Evolutionary conservation across 1,140 invertebrate genomes (phyloP), one percentile per base, ranked within the genome.

Genomic region (Hylaeus volcanicus): DNA sequence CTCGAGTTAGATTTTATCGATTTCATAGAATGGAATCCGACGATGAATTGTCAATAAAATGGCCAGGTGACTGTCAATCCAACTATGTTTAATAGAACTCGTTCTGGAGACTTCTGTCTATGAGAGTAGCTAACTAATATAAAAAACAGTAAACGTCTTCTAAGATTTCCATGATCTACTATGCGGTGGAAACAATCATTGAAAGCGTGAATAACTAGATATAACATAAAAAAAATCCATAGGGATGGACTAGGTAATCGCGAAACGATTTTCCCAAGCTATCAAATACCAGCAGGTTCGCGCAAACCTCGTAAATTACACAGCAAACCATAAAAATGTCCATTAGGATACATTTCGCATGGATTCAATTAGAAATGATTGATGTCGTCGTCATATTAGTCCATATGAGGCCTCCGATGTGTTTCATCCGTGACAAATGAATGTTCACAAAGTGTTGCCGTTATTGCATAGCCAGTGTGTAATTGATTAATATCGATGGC

Each of bases 281-380:
- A 12, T 53, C 11, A 53, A 53, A 53, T 53, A 53, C 51, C 2
- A 3, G 2, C 37, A 41, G 4, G 5, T 9, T 39, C 48, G 3
- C 5, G 4, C 26, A 4, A 37, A 56, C 6, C 41, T 65, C 26
- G 3, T 73, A 6, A 14, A 60, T 73, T 26, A 9, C 14, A 6
- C 12, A 14, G 6, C 1, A 3, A 14, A 37, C 41, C 15, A 45
- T 48, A 48, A 60, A 73, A 73, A 6, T 43, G 43, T 48, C 26
- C 6, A 3, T 14, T 37, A 5, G 3, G 1, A 2, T 73, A 5
- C 37, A 65, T 6, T 45, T 45, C 41, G 15, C 45, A 5, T 14
- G 5, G 63, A 55, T 65, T 65, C 12, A n/a, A 65, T 65, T 43
- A 15, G 41, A n/a, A 48, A 14, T 73, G 56, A 73, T 73, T 14